phyloP scores from a whole-genome alignment of 2,888 invertebrate species.

The Eupithecia pulchellata region DNA sequence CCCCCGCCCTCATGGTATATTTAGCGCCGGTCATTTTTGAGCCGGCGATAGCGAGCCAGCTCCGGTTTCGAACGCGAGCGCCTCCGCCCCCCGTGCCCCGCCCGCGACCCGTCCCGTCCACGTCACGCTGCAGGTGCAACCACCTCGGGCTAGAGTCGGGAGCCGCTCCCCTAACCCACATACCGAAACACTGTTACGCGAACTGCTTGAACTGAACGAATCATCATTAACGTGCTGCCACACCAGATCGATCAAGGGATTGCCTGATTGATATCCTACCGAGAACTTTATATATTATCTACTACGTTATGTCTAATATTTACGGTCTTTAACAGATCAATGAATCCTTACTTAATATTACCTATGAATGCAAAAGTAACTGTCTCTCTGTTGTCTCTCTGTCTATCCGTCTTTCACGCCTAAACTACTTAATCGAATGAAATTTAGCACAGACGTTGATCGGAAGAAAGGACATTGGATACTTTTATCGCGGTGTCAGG shows the following conservation, averaged over 20 bases:
- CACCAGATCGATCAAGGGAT: background rate
- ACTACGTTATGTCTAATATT: background rate
- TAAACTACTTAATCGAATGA: too few relatives aligned
- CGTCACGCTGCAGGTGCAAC: slow-evolving; percentile 58
- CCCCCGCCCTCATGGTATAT: slow-evolving; percentile 62
- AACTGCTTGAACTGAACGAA: slow-evolving; percentile 15
- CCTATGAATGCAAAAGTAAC: too few relatives aligned
- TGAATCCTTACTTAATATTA: background rate
- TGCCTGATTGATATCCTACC: background rate
- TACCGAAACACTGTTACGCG: slow-evolving; percentile 36
- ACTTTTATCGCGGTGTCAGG: too few relatives aligned
- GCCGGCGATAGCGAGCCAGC: slow-evolving; percentile 73
- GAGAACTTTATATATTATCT: background rate
- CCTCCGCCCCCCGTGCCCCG: slow-evolving; percentile 43
- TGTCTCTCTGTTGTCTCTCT: too few relatives aligned
- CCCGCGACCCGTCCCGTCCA: slow-evolving; percentile 59
- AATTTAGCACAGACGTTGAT: too few relatives aligned
- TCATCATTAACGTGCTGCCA: slow-evolving; percentile 1
- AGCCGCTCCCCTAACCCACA: slow-evolving; percentile 46
- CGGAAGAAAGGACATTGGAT: too few relatives aligned
- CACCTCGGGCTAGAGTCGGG: slow-evolving; percentile 44
- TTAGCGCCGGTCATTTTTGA: slow-evolving; percentile 78
- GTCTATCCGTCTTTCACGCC: too few relatives aligned
- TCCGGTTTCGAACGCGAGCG: slow-evolving; percentile 76
- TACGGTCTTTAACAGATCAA: background rate